Base-by-base conservation (phyloP, 2,797 vertebrate genomes). In the Salmo trutta region DNA sequence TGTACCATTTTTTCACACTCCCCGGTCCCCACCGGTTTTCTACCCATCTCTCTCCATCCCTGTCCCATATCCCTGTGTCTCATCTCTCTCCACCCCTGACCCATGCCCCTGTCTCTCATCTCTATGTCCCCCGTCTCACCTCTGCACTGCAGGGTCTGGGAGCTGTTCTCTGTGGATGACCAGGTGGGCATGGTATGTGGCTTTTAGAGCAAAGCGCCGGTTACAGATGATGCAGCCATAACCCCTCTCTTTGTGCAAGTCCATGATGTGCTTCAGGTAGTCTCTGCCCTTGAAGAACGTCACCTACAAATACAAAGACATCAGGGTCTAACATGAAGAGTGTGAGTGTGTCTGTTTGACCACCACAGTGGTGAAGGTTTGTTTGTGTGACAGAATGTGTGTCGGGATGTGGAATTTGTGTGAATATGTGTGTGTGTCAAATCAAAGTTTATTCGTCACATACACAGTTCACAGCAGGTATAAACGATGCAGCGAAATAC, bases 181-280 rank as follows among this genome's bases (percentile, higher is more conserved):
- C 94, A 99, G 96, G 93, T 99, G 98, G 0, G 98, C 98, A 0
- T 99, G 98, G 93, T 99, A 99, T 2, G 98, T 99, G 86, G 98
- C 98, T 90, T 99, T 99, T 73, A 99, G 93, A 0, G 98, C 98
- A 5, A 99, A 99, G 77, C 96, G 96, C 0, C 98, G 94, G 86
- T 99, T 96, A 75, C 98, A 99, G 92, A 97, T 99, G 62, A 92
- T 95, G 62, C 98, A 99, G 90, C 96, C 95, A 0, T 98, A 97
- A 69, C 97, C 98, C 1, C 97, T 94, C 92, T 99, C 98, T 83
- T 98, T 98, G 91, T 99, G 98, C 78, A 97, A 94, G n/a, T 98
- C 97, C 95, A 96, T 97, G 85, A 99, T 98, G 93, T 99, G 98
- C 89, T 96, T 97, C 91, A 99, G 92, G 89, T 99, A 99, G 71